These are phyloP conservation scores for Coboldia fuscipes DNA, from an alignment of 1,140 invertebrate species.

Conservation along the genomic window DNA sequence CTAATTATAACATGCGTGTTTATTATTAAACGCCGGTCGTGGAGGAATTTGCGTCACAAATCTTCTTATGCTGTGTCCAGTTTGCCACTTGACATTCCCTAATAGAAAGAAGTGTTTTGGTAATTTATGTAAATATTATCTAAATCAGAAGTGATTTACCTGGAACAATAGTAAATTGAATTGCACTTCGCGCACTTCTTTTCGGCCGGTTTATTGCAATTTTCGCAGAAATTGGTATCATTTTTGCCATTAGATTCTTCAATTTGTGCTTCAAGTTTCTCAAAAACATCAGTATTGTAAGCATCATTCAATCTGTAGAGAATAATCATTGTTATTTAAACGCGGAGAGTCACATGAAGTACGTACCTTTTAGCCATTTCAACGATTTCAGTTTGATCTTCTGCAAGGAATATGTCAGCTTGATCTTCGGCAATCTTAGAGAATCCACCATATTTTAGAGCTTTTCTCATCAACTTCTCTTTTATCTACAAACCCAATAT, in stretches of 20 bases:
- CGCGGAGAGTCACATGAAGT: too few species aligned
- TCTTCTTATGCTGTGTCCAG: slow-evolving; percentile 24
- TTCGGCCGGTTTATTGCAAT: slow-evolving; percentile 21
- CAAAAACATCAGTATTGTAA: slow-evolving; percentile 27
- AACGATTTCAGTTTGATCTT: slow-evolving; percentile 24
- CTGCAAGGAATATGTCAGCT: slow-evolving; percentile 25
- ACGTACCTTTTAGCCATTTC: slow-evolving; percentile 23
- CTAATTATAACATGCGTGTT: too few species aligned
- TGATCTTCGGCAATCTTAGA: slow-evolving; percentile 29
- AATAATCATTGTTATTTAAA: too few species aligned
- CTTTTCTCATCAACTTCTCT: slow-evolving; percentile 19
- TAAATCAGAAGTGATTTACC: slow-evolving; percentile 8
- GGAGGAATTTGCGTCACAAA: too few species aligned
- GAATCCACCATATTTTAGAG: slow-evolving; percentile 26
- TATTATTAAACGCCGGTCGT: too few species aligned
- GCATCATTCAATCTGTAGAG: slow-evolving; percentile 22
- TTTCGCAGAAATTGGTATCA: slow-evolving; percentile 13
- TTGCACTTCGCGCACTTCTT: slow-evolving; percentile 28
- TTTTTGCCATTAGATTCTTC: slow-evolving; percentile 4
- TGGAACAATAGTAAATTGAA: slow-evolving; percentile 24
- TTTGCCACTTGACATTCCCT: slow-evolving; percentile 25
- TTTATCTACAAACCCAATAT: too few species aligned
- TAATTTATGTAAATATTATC: background rate
- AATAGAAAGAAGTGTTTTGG: slow-evolving; percentile 6
- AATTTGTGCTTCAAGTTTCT: slow-evolving; percentile 18